phyloP scores from a whole-genome alignment of 1,140 invertebrate genomes.

The Drosophila seguyi region DNA sequence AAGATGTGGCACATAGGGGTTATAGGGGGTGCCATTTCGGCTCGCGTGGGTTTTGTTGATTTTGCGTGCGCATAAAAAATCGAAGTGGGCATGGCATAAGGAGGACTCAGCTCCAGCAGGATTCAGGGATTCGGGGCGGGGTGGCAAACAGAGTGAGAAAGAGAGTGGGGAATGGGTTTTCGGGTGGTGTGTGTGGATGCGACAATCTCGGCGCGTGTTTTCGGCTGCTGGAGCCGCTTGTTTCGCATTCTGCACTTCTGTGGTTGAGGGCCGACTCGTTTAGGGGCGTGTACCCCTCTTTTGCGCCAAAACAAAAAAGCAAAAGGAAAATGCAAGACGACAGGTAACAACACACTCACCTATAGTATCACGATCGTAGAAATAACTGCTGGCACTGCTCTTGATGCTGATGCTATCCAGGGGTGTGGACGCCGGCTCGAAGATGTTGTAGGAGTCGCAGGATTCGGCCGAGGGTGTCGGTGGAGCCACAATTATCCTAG shows the following conservation, averaged over 20 bases:
- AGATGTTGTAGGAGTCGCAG: slow-evolving; percentile 68
- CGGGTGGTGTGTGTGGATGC: slow-evolving; percentile 17
- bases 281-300: slow-evolving; percentile 68
- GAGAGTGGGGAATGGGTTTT: background rate
- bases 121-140: slow-evolving; percentile 10
- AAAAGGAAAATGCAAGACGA: background rate
- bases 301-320: background rate
- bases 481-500: slow-evolving; percentile 32
- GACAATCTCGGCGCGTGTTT: slow-evolving; percentile 46
- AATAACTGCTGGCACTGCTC: slow-evolving; percentile 72
- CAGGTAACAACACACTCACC: slow-evolving; percentile 56
- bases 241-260: slow-evolving; percentile 72
- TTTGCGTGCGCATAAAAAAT: slow-evolving; percentile 68
- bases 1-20: slow-evolving; percentile 16
- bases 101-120: slow-evolving; percentile 4
- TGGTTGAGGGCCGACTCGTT: slow-evolving; percentile 72
- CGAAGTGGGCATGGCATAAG: slow-evolving; percentile 25
- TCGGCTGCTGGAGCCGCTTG: slow-evolving; percentile 63
- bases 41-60: slow-evolving; percentile 69
- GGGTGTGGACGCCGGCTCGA: slow-evolving; percentile 62
- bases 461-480: slow-evolving; percentile 59
- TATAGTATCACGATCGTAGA: slow-evolving; percentile 64
- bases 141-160: background rate
- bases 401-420: slow-evolving; percentile 73
- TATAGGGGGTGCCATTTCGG: slow-evolving; percentile 25